Percentiles rank a stretch among this genome's conserved stretches.
These are phyloP conservation scores for Spodoptera litura DNA, from an alignment of 1,140 invertebrate genomes.

Conservation along the genomic window DNA sequence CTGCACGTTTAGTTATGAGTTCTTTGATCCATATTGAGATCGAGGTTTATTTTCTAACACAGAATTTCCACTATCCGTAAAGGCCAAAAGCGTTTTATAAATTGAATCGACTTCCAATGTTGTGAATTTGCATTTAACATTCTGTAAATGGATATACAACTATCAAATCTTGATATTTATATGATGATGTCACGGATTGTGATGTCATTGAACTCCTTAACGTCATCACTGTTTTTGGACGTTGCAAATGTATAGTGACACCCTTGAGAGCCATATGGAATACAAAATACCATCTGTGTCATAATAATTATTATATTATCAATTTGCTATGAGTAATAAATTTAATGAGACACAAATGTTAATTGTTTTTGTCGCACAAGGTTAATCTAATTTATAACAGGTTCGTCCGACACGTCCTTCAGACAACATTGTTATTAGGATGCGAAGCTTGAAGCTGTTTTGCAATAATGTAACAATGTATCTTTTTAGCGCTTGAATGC, in stretches of 20 bases:
- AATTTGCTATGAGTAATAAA: constrained; percentile 13
- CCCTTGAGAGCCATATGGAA: constrained; percentile 15
- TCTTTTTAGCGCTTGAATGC: too few species aligned
- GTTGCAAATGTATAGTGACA: background rate
- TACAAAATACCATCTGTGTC: background rate
- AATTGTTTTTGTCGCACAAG: constrained; percentile 5
- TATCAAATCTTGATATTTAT: background rate
- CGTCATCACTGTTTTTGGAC: constrained; percentile 25
- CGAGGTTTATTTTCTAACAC: constrained; percentile 7
- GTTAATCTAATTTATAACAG: constrained; percentile 7
- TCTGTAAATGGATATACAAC: background rate
- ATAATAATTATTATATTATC: background rate
- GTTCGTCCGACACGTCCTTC: constrained; percentile 2
- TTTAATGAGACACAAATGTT: constrained; percentile 26
- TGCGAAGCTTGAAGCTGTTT: background rate
- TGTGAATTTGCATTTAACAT: constrained; percentile 18
- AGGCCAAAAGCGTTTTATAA: constrained; percentile 3
- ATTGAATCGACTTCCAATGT: background rate
- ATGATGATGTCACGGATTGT: constrained; percentile 53
- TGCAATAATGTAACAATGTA: background rate
- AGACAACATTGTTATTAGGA: background rate
- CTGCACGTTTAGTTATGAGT: constrained; percentile 14
- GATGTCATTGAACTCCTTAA: constrained; percentile 52
- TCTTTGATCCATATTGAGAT: constrained; percentile 24
- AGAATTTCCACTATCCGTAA: constrained; percentile 12